A percentile compares a stretch with the other conserved stretches of the same genome.
These are phyloP conservation scores for Cheilinus undulatus DNA, from an alignment of 2,113 vertebrate species.

Conservation along the genomic window DNA sequence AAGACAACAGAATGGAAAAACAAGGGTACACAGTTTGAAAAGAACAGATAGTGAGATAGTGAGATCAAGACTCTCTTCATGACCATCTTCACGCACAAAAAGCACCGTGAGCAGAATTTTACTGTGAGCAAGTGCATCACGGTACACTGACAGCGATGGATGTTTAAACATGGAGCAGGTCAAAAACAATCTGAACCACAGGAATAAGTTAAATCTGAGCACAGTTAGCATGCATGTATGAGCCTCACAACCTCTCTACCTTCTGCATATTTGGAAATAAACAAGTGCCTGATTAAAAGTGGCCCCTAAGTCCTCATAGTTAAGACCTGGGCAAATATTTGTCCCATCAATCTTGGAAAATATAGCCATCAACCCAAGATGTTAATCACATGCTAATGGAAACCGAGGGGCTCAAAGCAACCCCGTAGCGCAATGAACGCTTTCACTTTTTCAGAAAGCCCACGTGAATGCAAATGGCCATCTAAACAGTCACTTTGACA, in stretches of 20 bases:
- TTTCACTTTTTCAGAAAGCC: conserved; percentile 75
- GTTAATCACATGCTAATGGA: conserved; percentile 82
- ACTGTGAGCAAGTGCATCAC: background rate
- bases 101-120: conserved; percentile 6
- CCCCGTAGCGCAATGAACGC: conserved; percentile 71
- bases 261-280: conserved; percentile 42
- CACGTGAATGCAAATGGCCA: conserved; percentile 81
- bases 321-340: conserved; percentile 82
- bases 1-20: conserved; percentile 30
- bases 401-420: conserved; percentile 69
- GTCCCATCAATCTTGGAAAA: conserved; percentile 80
- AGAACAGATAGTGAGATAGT: conserved; percentile 35
- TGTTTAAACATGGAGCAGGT: conserved; percentile 1
- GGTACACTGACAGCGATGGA: conserved; percentile 18
- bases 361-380: conserved; percentile 81
- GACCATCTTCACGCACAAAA: conserved; percentile 1
- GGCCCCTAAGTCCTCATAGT: conserved; percentile 68
- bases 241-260: conserved; percentile 21
- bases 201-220: conserved; percentile 12
- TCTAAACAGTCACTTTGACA: conserved; percentile 77
- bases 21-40: conserved; percentile 21
- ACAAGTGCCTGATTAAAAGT: conserved; percentile 65
- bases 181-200: conserved; percentile 13
- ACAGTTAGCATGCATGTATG: background rate
- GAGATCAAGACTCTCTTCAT: conserved; percentile 41